A percentile compares a stretch with the other conserved stretches of the same genome.
Conservation (phyloP, 2,113 vertebrate species). For the Phocoena sinus region DNA sequence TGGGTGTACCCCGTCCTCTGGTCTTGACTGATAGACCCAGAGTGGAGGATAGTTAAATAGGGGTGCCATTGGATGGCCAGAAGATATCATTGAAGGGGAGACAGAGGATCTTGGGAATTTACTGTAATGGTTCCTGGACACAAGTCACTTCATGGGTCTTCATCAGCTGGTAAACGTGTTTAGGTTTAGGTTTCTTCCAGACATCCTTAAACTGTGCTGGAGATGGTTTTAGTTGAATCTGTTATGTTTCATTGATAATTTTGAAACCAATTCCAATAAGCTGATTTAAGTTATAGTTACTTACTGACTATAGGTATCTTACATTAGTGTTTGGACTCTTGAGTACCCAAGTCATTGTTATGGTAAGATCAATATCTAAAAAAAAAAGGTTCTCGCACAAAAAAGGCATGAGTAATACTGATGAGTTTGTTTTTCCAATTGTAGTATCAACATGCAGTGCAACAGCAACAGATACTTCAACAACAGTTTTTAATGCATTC, state of each 20-base stretch:
- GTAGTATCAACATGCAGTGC: slow-evolving; percentile 91
- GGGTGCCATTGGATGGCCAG: background rate
- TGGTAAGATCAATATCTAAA: background rate
- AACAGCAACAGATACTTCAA: slow-evolving; percentile 89
- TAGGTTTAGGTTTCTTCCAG: background rate
- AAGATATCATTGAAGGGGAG: background rate
- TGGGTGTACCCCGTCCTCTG: background rate
- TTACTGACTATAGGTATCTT: background rate
- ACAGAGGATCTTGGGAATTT: background rate
- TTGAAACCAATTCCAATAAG: background rate
- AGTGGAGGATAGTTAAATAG: background rate
- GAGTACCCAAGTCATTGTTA: background rate
- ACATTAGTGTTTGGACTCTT: background rate
- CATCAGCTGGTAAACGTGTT: background rate
- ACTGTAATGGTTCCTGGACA: background rate
- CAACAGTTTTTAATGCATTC: slow-evolving; percentile 92
- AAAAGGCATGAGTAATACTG: background rate
- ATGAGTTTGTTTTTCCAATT: background rate
- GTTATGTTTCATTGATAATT: background rate
- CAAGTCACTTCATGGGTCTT: background rate
- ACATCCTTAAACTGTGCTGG: background rate
- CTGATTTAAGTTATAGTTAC: background rate
- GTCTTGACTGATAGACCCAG: background rate
- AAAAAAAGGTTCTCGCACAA: background rate
- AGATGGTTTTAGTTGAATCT: background rate